Percentiles rank a stretch among this genome's conserved stretches.
Conservation (phyloP, 2,797 vertebrate species). For the Podarcis siculus region DNA sequence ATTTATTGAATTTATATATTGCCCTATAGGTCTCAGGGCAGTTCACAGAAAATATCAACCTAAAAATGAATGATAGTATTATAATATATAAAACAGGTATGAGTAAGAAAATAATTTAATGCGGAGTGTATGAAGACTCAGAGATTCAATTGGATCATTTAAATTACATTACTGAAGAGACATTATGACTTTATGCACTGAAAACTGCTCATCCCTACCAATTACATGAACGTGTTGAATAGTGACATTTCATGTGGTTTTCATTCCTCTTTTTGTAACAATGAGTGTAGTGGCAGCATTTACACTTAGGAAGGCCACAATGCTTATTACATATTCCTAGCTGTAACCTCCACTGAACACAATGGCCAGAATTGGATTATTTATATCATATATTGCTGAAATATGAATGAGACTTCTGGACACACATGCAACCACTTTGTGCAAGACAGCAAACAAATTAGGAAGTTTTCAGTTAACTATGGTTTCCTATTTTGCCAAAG, state of each 20-base stretch:
- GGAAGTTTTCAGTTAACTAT: too few species aligned
- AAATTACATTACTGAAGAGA: neutral
- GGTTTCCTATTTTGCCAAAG: too few species aligned
- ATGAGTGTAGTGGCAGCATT: neutral
- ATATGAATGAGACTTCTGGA: too few species aligned
- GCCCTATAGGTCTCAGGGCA: too few species aligned
- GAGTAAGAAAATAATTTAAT: neutral
- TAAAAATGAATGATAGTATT: too few species aligned
- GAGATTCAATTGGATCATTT: neutral
- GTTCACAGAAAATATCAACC: too few species aligned
- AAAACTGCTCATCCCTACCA: neutral
- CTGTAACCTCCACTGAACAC: neutral
- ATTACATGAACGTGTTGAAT: neutral
- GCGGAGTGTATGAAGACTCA: neutral
- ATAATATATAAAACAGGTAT: too few species aligned
- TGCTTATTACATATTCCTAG: neutral
- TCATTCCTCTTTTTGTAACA: neutral
- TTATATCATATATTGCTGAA: too few species aligned
- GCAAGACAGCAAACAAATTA: too few species aligned
- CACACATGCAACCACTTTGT: too few species aligned
- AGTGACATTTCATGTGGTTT: neutral
- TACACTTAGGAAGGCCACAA: neutral
- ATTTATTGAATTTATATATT: too few species aligned
- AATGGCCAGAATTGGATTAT: neutral
- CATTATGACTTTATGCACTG: neutral